A percentile compares a stretch with the other conserved stretches of the same genome.
Conservation (phyloP, 2,113 vertebrate species). For the Leiothrix lutea region DNA sequence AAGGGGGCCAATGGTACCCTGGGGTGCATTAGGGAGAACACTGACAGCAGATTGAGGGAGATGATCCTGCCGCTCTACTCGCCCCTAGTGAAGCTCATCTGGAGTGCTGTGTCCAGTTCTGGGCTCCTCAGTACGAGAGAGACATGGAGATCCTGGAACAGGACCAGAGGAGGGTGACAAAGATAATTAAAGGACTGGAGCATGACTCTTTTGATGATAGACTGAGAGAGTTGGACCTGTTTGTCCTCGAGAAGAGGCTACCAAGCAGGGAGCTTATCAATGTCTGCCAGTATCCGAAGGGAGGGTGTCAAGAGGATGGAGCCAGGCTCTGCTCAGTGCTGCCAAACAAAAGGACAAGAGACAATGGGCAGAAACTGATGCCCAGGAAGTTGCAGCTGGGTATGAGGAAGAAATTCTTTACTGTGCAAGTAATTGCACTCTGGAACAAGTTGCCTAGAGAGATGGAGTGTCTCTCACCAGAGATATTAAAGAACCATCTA, state of each 20-base stretch:
- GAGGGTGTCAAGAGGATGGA: neutral
- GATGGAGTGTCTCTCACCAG: too few relatives aligned
- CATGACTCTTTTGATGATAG: rapidly evolving
- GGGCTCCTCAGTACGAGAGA: neutral
- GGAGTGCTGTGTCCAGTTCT: neutral
- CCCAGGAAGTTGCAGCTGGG: neutral
- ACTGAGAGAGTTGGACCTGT: neutral
- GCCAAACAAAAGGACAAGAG: neutral
- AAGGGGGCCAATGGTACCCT: neutral
- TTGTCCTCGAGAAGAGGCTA: rapidly evolving
- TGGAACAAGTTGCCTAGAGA: neutral
- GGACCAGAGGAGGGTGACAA: rapidly evolving
- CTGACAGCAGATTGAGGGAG: rapidly evolving
- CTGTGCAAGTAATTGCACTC: neutral
- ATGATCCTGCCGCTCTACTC: neutral
- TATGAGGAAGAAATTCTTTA: neutral
- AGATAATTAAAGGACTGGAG: neutral
- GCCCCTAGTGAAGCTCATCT: neutral
- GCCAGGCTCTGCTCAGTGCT: neutral
- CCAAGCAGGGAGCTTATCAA: rapidly evolving
- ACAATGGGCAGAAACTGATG: neutral
- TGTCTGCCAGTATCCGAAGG: too few relatives aligned
- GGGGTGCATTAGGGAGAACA: neutral
- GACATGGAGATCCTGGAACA: neutral
- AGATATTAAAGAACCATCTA: neutral